A percentile compares a stretch with the other conserved stretches of the same genome.
Evolutionary conservation across 1,140 invertebrate genomes (phyloP).

Genomic region (Drosophila repleta): DNA sequence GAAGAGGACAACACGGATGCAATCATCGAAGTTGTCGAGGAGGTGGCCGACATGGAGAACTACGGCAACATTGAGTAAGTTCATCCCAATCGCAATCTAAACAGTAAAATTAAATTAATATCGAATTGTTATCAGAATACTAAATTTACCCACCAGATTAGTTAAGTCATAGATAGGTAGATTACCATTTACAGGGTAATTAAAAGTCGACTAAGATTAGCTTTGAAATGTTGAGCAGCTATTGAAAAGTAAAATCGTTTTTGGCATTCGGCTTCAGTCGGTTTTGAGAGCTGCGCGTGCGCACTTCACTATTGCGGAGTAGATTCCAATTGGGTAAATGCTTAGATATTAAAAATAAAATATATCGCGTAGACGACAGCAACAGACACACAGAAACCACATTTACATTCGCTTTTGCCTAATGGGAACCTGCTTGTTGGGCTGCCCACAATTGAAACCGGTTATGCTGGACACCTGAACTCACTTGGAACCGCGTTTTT

Average conservation of each 20-base stretch:
- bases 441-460: slow-evolving; percentile 47
- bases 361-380: background rate
- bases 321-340: slow-evolving; percentile 28
- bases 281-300: slow-evolving; percentile 41
- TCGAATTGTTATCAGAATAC: background rate
- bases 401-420: slow-evolving; percentile 63
- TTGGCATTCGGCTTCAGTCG: slow-evolving; percentile 34
- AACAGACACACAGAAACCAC: slow-evolving; percentile 20
- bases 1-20: slow-evolving; percentile 61
- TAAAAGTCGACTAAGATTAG: background rate
- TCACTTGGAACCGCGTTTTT: slow-evolving; percentile 18
- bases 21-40: slow-evolving; percentile 70
- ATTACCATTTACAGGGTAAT: slow-evolving; percentile 19
- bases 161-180: background rate
- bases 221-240: background rate
- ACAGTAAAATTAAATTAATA: background rate
- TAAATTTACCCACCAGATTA: background rate
- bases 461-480: slow-evolving; percentile 38
- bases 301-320: slow-evolving; percentile 27
- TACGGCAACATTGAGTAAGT: slow-evolving; percentile 65
- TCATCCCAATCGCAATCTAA: background rate
- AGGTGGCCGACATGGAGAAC: slow-evolving; percentile 54
- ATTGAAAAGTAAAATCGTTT: slow-evolving; percentile 38
- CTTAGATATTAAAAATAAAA: slow-evolving; percentile 11
- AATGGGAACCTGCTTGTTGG: slow-evolving; percentile 27